Base-by-base conservation (phyloP, 2,113 vertebrate species). In the Cygnus atratus region DNA sequence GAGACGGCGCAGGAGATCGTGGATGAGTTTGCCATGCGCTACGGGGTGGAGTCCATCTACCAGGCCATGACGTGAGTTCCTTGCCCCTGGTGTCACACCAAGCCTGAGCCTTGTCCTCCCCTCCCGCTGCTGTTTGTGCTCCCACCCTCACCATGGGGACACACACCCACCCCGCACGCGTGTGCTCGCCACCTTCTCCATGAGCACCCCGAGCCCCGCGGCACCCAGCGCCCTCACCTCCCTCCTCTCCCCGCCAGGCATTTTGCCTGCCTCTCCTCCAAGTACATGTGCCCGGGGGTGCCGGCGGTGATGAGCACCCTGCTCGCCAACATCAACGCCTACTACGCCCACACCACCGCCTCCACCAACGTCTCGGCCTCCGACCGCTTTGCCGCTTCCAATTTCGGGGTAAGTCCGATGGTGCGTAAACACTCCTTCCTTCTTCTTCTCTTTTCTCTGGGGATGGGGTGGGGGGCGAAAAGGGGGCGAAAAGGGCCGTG, bases 241-340 rank as follows among this genome's bases (percentile, higher is more conserved):
- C 15, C 2, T 0, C 43, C 8, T 68, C 79, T 62, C 28, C 57
- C 82, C 0, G 50, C 2, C 50, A 99, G 99, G 81, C 99, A 99
- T 95, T 99, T 99, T 91, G 99, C 99, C 97, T 99, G 99, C 97
- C 98, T 99, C 76, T 99, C 99, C 46, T 99, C 99, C 37, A 99
- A 99, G 96, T 99, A 99, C 96, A 99, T 99, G 99, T 99, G 99
- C 93, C 99, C 99, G 0, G 99, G 99, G 18, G 99, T 99, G 54
- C 99, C 99, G 0, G 99, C 99, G 0, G 99, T 99, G 89, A 99
- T 99, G 99, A 99, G 99, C 80, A 99, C 99, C 48, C 98, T 99
- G 61, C 98, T 99, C 12, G 99, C 99, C 95, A 99, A 99, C 98
- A 99, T 99, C 97, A 99, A 99, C 2, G 99, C 99, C 91, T 99